Percentiles rank a stretch among this genome's conserved stretches.
These are phyloP conservation scores for Leptinotarsa defecta DNA, from an alignment of 1,140 invertebrate genomes.

Conservation along the genomic window DNA sequence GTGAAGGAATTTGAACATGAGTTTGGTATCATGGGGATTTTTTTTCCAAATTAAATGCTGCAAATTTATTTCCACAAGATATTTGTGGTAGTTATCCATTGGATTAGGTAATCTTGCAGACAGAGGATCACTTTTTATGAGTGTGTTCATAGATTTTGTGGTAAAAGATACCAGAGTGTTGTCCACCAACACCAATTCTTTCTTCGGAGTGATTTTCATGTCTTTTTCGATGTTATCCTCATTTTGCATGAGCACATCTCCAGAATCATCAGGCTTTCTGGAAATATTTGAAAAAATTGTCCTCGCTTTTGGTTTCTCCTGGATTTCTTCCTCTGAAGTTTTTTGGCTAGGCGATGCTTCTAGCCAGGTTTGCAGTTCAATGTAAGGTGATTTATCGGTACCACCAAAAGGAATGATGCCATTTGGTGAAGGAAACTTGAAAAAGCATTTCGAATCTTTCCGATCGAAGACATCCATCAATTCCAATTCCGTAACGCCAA, in stretches of 20 bases:
- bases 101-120: constrained; percentile 30
- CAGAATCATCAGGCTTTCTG: constrained; percentile 8
- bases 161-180: neutral
- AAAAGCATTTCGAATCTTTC: constrained; percentile 33
- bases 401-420: constrained; percentile 38
- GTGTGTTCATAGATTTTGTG: constrained; percentile 38
- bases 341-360: neutral
- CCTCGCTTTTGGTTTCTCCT: constrained; percentile 18
- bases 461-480: constrained; percentile 36
- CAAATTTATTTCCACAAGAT: constrained; percentile 29
- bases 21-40: constrained; percentile 27
- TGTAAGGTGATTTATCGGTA: constrained; percentile 32
- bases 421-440: constrained; percentile 42
- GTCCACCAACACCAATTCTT: neutral
- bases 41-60: constrained; percentile 35
- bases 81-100: constrained; percentile 30
- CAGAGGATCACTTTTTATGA: constrained; percentile 33
- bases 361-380: constrained; percentile 34
- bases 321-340: constrained; percentile 1
- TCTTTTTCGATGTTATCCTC: neutral
- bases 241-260: constrained; percentile 13
- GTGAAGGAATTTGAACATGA: constrained; percentile 54
- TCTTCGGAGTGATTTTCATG: neutral
- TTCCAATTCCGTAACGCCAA: constrained; percentile 44
- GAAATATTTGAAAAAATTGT: constrained; percentile 22